These are phyloP conservation scores for Amorpha juglandis DNA, from an alignment of 2,888 invertebrate species.

Conservation along the genomic window DNA sequence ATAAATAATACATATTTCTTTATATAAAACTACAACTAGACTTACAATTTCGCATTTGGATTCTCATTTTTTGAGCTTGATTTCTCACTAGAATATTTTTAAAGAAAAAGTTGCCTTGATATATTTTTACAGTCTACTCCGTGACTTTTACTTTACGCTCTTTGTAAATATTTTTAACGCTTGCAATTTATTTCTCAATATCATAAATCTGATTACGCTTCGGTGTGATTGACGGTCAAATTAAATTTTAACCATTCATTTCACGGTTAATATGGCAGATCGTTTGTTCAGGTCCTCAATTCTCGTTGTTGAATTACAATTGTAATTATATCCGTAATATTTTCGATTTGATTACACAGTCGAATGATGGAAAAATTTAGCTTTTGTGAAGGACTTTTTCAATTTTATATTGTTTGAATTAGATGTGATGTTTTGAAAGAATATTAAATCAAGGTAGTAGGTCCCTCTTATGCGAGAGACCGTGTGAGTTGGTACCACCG, in stretches of 20 bases:
- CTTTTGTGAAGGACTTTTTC: constrained; percentile 12
- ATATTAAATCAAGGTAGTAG: background rate
- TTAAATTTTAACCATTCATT: constrained; percentile 65
- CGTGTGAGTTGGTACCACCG: too few species aligned
- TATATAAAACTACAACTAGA: too few species aligned
- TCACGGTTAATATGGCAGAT: constrained; percentile 62
- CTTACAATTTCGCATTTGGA: too few species aligned
- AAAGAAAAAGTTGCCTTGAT: too few species aligned
- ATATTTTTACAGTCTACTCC: too few species aligned
- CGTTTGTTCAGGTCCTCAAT: constrained; percentile 58
- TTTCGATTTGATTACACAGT: constrained; percentile 26
- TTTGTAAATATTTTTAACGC: too few species aligned
- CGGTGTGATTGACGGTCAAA: constrained; percentile 53
- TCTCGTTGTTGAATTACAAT: constrained; percentile 39
- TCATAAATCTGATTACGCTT: constrained; percentile 34
- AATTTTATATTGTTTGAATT: constrained; percentile 8
- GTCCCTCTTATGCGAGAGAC: too few species aligned
- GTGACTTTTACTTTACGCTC: too few species aligned
- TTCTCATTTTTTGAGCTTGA: too few species aligned
- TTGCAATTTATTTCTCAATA: too few species aligned
- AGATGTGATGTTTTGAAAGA: background rate
- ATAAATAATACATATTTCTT: too few species aligned
- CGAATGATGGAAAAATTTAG: constrained; percentile 16
- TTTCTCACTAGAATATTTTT: too few species aligned
- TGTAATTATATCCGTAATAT: constrained; percentile 38